Percentiles rank a stretch among this genome's conserved stretches.
Conservation (phyloP, 2,888 invertebrate species). For the Metacarcinus magister region DNA sequence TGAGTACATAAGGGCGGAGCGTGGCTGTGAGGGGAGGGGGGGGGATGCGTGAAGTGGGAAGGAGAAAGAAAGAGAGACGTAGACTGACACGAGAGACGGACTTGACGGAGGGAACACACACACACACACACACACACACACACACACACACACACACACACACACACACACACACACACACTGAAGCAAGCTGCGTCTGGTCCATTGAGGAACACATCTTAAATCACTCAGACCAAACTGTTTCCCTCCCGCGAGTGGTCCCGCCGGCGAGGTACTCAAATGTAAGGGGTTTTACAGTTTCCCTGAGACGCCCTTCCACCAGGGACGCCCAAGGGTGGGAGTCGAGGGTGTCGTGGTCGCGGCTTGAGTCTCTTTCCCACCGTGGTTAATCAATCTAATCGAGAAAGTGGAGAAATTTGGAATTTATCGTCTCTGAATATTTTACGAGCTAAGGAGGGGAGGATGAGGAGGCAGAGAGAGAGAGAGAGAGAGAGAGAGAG, state of each 20-base stretch:
- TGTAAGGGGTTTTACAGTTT: neutral
- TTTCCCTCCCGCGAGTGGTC: constrained; percentile 60
- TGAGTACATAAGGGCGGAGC: neutral
- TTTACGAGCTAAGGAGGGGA: constrained; percentile 68
- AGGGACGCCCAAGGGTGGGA: constrained; percentile 47
- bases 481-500: constrained; percentile 28
- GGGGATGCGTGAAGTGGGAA: neutral
- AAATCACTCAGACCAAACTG: constrained; percentile 70
- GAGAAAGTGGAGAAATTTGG: constrained; percentile 76
- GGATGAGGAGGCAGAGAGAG: neutral
- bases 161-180: constrained; percentile 54
- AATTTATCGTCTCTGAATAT: constrained; percentile 74
- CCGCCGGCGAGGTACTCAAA: constrained; percentile 39
- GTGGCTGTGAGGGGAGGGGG: neutral
- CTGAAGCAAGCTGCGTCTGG: neutral
- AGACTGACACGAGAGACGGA: neutral
- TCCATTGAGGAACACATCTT: constrained; percentile 43
- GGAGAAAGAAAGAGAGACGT: neutral
- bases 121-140: neutral
- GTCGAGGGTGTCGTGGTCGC: neutral
- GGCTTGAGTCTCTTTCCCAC: constrained; percentile 40
- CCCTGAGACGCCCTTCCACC: neutral
- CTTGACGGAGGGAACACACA: neutral
- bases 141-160: constrained; percentile 40
- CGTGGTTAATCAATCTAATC: constrained; percentile 77